Percentiles rank a stretch among this genome's conserved stretches.
phyloP scores from a whole-genome alignment of 64 coral and sea anemone genomes.

The Montipora cactus region DNA sequence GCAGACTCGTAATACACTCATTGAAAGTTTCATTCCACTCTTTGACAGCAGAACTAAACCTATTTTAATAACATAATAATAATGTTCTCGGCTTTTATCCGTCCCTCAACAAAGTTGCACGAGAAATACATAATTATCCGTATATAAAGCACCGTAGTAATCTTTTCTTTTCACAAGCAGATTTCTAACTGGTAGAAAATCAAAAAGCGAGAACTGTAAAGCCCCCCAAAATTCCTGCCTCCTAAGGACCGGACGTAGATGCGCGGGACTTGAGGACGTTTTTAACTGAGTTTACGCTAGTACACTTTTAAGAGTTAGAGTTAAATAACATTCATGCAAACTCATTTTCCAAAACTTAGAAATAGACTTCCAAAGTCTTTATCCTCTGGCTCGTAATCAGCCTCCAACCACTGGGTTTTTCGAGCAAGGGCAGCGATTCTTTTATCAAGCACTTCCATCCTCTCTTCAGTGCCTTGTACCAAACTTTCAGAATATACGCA shows the following conservation, averaged over 20 bases:
- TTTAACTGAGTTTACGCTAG: no score
- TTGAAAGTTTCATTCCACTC: conserved; percentile 2
- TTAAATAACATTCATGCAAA: no score
- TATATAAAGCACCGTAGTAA: no score
- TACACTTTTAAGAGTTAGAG: no score
- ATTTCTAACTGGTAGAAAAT: no score
- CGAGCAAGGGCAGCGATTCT: neutral
- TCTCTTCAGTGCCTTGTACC: neutral
- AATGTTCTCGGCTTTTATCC: no score
- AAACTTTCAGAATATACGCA: conserved; percentile 37
- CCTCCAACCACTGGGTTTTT: neutral
- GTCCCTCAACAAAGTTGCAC: no score
- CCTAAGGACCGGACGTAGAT: no score
- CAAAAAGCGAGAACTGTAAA: no score
- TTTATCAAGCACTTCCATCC: neutral
- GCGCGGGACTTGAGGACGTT: no score
- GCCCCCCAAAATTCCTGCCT: no score
- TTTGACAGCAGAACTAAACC: conserved; percentile 21
- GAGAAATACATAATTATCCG: neutral
- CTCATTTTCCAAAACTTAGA: neutral
- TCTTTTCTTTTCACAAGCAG: no score
- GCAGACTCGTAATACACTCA: neutral
- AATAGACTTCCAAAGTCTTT: neutral
- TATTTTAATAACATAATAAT: neutral
- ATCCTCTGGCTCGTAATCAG: neutral